Conservation (phyloP, 1,140 invertebrate species). For the Diprion similis region DNA sequence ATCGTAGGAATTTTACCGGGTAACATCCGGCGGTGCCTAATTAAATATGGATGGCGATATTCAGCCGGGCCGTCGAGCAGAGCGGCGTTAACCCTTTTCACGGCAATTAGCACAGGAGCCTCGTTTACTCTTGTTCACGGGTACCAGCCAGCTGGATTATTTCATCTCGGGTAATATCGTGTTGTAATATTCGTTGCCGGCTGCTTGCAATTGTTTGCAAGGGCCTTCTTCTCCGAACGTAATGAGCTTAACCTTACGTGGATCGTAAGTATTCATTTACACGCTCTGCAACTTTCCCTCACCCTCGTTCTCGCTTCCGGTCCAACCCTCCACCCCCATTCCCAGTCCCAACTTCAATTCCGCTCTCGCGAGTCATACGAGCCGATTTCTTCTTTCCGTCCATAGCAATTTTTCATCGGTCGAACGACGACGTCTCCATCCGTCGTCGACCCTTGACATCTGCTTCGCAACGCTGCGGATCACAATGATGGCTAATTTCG, state of each 20-base stretch:
- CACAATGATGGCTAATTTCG: background rate
- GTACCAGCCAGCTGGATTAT: slow-evolving; percentile 52
- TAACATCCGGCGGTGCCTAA: slow-evolving; percentile 36
- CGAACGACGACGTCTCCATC: slow-evolving; percentile 14
- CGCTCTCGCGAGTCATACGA: no score
- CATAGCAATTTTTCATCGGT: slow-evolving; percentile 25
- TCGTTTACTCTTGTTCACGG: slow-evolving; percentile 55
- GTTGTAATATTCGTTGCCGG: slow-evolving; percentile 58
- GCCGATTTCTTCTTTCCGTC: no score
- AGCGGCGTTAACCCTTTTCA: slow-evolving; percentile 55
- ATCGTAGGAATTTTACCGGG: background rate
- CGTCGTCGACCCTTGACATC: no score
- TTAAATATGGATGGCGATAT: slow-evolving; percentile 60
- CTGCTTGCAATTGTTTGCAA: slow-evolving; percentile 55
- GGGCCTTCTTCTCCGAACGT: slow-evolving; percentile 41
- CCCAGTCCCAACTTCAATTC: slow-evolving; percentile 14
- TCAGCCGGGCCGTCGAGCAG: slow-evolving; percentile 28
- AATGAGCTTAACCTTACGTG: slow-evolving; percentile 7
- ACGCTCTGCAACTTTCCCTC: slow-evolving; percentile 8
- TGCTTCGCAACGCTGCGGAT: no score
- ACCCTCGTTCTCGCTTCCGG: slow-evolving; percentile 8
- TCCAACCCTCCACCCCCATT: slow-evolving; percentile 18
- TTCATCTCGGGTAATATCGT: slow-evolving; percentile 57
- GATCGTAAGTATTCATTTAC: slow-evolving; percentile 4
- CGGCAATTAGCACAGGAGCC: slow-evolving; percentile 55